Base-by-base conservation (phyloP, 1,140 invertebrate species). In the Branchinecta lindahli region DNA sequence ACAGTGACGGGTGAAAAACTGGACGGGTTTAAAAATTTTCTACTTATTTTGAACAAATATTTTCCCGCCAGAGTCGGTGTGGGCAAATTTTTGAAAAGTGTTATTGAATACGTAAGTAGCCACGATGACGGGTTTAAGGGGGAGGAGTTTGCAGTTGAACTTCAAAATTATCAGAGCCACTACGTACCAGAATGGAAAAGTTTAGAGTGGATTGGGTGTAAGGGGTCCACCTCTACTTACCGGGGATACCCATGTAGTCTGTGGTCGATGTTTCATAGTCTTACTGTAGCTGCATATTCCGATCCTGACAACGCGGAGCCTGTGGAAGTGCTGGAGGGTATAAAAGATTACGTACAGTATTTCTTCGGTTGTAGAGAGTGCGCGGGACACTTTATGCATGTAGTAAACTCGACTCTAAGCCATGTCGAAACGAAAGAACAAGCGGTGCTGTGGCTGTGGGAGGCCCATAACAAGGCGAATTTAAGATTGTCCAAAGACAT, bases 351-450 rank as follows among this genome's bases (percentile, higher is more conserved):
- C 76, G 84, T 99, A 45, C 88, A 89, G 75, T 76, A 92, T 78
- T 99, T 96, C 80, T 97, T 99, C 80, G 91, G 94, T 7, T 99
- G 96, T 79, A 82, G 84, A 45, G 88, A 95, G 72, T 99, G 96
- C 78, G 83, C 88, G 5, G 77, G 86, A 73, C 92, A 99, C 81
- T 98, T 99, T 76, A 79, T 87, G 71, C 83, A 87, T 71, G 85
- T 94, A 0, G 79, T 81, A 33, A 84, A 82, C 66, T 82, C 84
- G 71, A 61, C 52, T 61, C 18, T 61, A 20, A 15, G 12, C 4
- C 52, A 61, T 15, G 52, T 61, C 6, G 18, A 61, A 61, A 61
- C 52, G 2, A 61, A 61, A 20, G 83, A 90, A 68, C 88, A 92
- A 66, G 84, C 87, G 20, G 85, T 97, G 0, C 75, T 98, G 8